Evolutionary conservation across 2,888 invertebrate species (phyloP).

Genomic region (Philonicus albiceps): DNA sequence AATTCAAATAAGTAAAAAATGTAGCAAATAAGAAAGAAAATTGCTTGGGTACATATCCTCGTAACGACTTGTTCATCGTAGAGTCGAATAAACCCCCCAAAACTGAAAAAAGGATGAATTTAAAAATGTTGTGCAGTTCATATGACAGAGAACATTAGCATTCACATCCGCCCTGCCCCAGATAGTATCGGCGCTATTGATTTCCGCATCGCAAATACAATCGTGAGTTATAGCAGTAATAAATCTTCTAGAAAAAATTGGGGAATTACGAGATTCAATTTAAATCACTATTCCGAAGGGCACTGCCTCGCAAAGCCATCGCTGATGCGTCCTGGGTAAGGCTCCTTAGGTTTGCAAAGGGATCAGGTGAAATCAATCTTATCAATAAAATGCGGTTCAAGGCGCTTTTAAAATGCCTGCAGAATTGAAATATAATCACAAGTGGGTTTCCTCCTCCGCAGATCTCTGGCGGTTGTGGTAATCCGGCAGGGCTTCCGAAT

Average conservation of each 20-base stretch:
- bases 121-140: constrained; percentile 1
- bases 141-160: constrained; percentile 18
- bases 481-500: neutral
- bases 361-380: constrained; percentile 31
- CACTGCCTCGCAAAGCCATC: neutral
- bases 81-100: neutral
- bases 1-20: neutral
- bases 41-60: neutral
- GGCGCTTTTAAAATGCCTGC: constrained; percentile 12
- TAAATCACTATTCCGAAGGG: constrained; percentile 18
- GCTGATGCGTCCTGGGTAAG: neutral
- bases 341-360: constrained; percentile 9
- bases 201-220: constrained; percentile 14
- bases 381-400: constrained; percentile 16
- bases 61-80: neutral
- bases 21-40: neutral
- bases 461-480: neutral
- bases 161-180: neutral
- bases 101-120: neutral
- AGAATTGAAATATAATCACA: constrained; percentile 14
- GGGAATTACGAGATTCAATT: constrained; percentile 29
- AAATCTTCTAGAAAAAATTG: constrained; percentile 22
- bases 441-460: neutral
- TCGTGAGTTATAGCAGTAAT: constrained; percentile 22
- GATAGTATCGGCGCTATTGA: constrained; percentile 17